Conservation (phyloP, 30 jellyfish, hydroid and myxozoan species). For the Aurelia sp. region DNA sequence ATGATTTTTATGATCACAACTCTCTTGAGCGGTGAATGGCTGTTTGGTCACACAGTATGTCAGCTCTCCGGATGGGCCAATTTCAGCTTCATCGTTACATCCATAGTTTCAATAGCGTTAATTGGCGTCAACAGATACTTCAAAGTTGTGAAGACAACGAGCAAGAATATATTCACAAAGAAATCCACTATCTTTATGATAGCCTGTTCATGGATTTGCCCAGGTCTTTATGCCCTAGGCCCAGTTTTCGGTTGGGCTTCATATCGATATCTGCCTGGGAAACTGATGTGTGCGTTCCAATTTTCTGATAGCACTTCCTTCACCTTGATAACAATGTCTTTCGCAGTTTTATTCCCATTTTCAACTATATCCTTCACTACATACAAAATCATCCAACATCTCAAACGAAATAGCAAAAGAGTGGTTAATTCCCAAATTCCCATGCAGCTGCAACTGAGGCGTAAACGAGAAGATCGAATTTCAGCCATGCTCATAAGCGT, state of each 20-base stretch:
- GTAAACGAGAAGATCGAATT: conserved; percentile 41
- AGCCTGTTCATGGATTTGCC: conserved; percentile 28
- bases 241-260: conserved; percentile 80
- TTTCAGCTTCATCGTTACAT: conserved; percentile 49
- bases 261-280: conserved; percentile 68
- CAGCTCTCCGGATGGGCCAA: conserved; percentile 73
- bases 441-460: conserved; percentile 1
- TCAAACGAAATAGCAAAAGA: conserved; percentile 30
- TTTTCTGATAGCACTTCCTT: conserved; percentile 50
- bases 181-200: neutral
- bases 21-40: conserved; percentile 53
- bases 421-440: conserved; percentile 28
- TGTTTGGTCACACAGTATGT: conserved; percentile 49
- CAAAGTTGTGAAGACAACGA: conserved; percentile 30
- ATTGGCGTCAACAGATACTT: conserved; percentile 55
- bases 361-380: conserved; percentile 43
- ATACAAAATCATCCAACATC: conserved; percentile 30
- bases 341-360: conserved; percentile 43
- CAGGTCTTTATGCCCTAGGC: conserved; percentile 30
- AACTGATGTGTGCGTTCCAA: conserved; percentile 67
- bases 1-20: conserved; percentile 38
- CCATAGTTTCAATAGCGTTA: conserved; percentile 50
- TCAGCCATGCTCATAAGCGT: conserved; percentile 67
- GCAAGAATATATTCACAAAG: neutral
- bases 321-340: conserved; percentile 4